Evolutionary conservation across 1,140 invertebrate genomes (phyloP).

Genomic region (Anoplophora glabripennis): DNA sequence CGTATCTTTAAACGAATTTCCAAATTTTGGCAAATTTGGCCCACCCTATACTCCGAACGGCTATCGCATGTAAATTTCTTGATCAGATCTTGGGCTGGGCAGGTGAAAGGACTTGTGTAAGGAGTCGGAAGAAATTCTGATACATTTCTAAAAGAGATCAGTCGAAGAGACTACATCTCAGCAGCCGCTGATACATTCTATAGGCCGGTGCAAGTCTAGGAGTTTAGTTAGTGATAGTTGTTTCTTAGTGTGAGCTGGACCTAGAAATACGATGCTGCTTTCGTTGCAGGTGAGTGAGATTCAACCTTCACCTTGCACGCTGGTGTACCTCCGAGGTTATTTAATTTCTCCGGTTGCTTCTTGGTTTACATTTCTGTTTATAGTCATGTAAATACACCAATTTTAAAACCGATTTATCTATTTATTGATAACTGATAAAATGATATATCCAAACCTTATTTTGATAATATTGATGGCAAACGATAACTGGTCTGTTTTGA

Average conservation of each 20-base stretch:
- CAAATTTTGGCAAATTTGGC: too few relatives aligned
- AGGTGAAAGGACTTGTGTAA: conserved; percentile 39
- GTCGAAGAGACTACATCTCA: conserved; percentile 28
- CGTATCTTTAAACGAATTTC: too few relatives aligned
- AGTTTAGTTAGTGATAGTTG: conserved; percentile 29
- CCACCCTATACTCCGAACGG: too few relatives aligned
- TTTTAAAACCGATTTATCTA: too few relatives aligned
- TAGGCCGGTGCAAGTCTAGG: conserved; percentile 10
- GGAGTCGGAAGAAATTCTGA: conserved; percentile 36
- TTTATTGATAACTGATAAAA: too few relatives aligned
- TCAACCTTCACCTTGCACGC: conserved; percentile 21
- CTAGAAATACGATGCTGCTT: conserved; percentile 17
- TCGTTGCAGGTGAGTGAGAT: conserved; percentile 22
- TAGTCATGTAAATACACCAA: neutral
- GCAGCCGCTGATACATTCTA: conserved; percentile 11
- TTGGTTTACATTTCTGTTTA: neutral
- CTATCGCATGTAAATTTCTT: conserved; percentile 13
- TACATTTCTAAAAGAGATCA: conserved; percentile 42
- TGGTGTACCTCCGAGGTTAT: neutral
- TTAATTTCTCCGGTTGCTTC: neutral
- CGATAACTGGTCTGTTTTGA: too few relatives aligned
- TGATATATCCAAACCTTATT: too few relatives aligned
- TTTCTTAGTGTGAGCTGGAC: conserved; percentile 23
- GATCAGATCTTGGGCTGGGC: conserved; percentile 25
- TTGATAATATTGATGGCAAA: too few relatives aligned